A percentile compares a stretch with the other conserved stretches of the same genome.
Conservation (phyloP, 2,888 invertebrate species). For the Cryptocephalus primarius region DNA sequence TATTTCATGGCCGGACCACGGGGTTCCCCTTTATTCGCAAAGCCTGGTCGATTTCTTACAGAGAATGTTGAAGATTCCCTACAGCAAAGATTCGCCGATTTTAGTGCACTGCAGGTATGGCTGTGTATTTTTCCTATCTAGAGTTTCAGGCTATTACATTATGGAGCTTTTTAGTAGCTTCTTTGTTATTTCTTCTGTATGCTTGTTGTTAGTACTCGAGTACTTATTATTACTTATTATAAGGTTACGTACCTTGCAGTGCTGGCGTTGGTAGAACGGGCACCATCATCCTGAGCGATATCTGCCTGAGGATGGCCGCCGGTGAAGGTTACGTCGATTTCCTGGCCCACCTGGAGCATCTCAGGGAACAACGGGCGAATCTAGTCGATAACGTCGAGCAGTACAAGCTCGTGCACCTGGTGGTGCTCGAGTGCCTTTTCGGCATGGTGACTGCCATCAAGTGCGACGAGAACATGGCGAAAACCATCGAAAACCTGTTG, state of each 20-base stretch:
- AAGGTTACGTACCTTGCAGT: no score
- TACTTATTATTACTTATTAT: no score
- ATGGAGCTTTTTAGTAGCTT: no score
- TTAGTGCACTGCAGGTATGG: constrained; percentile 43
- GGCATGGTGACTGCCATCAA: constrained; percentile 30
- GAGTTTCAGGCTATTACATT: no score
- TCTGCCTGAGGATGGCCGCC: constrained; percentile 40
- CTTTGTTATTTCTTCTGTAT: no score
- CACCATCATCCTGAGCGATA: constrained; percentile 48
- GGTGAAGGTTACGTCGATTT: constrained; percentile 31
- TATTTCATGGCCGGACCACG: constrained; percentile 43
- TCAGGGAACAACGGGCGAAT: constrained; percentile 32
- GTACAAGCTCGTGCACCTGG: constrained; percentile 38
- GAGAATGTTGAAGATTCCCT: constrained; percentile 31
- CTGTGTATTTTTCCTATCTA: no score
- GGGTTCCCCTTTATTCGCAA: constrained; percentile 33
- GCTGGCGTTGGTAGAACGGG: constrained; percentile 53
- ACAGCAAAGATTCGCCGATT: constrained; percentile 31
- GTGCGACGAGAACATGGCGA: constrained; percentile 28
- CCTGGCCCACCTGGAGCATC: constrained; percentile 23
- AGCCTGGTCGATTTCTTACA: constrained; percentile 31
- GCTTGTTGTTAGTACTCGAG: no score
- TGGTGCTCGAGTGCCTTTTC: constrained; percentile 35
- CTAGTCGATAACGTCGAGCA: constrained; percentile 38
- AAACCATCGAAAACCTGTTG: constrained; percentile 15